These are phyloP conservation scores for Seira ritae DNA, from an alignment of 2,888 invertebrate species.

Conservation along the genomic window DNA sequence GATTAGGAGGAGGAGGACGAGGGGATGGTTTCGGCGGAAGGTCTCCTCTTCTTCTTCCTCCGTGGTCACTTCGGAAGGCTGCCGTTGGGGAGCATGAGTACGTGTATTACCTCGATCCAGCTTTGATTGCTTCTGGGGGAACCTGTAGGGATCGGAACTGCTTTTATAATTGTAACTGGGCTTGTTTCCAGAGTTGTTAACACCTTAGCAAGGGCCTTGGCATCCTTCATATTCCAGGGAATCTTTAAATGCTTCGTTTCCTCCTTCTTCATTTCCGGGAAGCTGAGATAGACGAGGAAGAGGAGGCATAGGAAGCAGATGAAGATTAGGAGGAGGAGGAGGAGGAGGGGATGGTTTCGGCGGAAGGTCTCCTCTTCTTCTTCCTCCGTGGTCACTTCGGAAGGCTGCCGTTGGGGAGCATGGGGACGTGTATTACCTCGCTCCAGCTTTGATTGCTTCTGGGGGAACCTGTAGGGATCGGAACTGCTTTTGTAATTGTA, in stretches of 20 bases:
- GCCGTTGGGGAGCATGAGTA: too few species aligned
- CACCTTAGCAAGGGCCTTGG: constrained; percentile 93
- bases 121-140: too few species aligned
- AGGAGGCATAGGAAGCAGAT: constrained; percentile 25
- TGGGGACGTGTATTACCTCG: too few species aligned
- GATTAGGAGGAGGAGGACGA: constrained; percentile 9
- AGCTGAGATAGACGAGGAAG: background rate
- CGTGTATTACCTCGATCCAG: too few species aligned
- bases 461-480: too few species aligned
- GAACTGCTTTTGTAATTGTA: too few species aligned
- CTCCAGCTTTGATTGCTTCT: too few species aligned
- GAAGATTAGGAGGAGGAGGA: constrained; percentile 34
- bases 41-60: background rate
- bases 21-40: background rate
- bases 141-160: too few species aligned
- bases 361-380: background rate
- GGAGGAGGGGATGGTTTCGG: background rate
- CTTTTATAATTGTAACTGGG: too few species aligned
- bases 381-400: too few species aligned
- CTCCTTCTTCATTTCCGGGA: background rate
- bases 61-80: background rate
- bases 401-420: background rate
- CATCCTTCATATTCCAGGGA: constrained; percentile 79
- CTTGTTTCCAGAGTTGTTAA: too few species aligned
- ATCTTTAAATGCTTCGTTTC: constrained; percentile 40